phyloP scores from a whole-genome alignment of 2,797 vertebrate species.

The Labroides dimidiatus region DNA sequence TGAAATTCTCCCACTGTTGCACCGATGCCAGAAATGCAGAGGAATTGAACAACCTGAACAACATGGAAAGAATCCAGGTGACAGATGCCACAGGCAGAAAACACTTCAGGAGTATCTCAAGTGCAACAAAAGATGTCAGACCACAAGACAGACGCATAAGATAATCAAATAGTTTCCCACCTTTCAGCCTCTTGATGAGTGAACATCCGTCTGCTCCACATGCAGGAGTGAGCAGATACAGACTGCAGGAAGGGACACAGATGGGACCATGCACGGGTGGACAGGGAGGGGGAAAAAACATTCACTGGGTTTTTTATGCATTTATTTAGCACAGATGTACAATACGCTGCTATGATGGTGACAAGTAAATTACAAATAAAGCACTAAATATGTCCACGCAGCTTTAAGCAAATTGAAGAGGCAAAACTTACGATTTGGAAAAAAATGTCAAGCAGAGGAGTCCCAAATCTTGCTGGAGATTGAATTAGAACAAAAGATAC shows the following conservation, averaged over 20 bases:
- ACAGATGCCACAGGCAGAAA: conserved; percentile 25
- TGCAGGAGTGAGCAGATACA: conserved; percentile 18
- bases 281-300: conserved; percentile 14
- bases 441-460: background rate
- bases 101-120: background rate
- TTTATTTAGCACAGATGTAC: conserved; percentile 7
- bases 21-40: conserved; percentile 32
- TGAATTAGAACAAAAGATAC: background rate
- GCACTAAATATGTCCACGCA: background rate
- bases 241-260: conserved; percentile 30
- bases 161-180: conserved; percentile 24
- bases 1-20: conserved; percentile 12
- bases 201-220: conserved; percentile 46
- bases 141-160: conserved; percentile 16
- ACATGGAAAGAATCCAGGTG: conserved; percentile 36
- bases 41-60: conserved; percentile 43
- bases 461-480: background rate
- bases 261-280: conserved; percentile 17
- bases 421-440: background rate
- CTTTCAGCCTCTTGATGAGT: conserved; percentile 41
- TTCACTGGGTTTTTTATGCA: background rate
- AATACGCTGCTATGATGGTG: conserved; percentile 3
- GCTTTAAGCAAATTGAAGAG: background rate
- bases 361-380: conserved; percentile 9
- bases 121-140: background rate